These are phyloP conservation scores for Morpho helenor DNA, from an alignment of 2,888 invertebrate genomes.

Conservation along the genomic window DNA sequence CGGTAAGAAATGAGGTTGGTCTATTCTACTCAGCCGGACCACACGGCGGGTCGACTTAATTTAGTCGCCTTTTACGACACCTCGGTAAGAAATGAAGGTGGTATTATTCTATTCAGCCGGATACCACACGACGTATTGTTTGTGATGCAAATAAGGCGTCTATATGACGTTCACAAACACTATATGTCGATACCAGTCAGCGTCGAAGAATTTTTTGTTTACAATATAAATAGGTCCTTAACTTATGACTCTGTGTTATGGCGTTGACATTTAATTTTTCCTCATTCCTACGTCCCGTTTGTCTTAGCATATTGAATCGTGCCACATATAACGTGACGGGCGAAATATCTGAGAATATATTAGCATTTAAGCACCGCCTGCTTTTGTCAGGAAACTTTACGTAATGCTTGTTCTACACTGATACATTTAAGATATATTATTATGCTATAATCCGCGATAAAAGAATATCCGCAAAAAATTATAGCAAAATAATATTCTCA, in stretches of 20 bases:
- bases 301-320: slow-evolving; percentile 19
- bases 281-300: slow-evolving; percentile 20
- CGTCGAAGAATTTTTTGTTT: slow-evolving; percentile 5
- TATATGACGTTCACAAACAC: no score
- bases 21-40: no score
- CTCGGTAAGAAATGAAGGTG: no score
- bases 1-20: no score
- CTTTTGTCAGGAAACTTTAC: slow-evolving; percentile 1
- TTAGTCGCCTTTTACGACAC: no score
- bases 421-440: neutral
- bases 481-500: no score
- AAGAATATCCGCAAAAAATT: no score
- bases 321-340: slow-evolving; percentile 1
- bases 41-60: no score
- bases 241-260: neutral
- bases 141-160: no score
- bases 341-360: slow-evolving; percentile 11
- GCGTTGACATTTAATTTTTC: slow-evolving; percentile 15
- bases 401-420: neutral
- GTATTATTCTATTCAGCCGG: no score
- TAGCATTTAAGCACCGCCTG: slow-evolving; percentile 3
- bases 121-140: no score
- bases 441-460: no score
- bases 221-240: neutral
- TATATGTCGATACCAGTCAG: neutral